Evolutionary conservation across 2,888 invertebrate genomes (phyloP), one percentile per base, ranked within the genome.

Genomic region (Trisateles emortualis): DNA sequence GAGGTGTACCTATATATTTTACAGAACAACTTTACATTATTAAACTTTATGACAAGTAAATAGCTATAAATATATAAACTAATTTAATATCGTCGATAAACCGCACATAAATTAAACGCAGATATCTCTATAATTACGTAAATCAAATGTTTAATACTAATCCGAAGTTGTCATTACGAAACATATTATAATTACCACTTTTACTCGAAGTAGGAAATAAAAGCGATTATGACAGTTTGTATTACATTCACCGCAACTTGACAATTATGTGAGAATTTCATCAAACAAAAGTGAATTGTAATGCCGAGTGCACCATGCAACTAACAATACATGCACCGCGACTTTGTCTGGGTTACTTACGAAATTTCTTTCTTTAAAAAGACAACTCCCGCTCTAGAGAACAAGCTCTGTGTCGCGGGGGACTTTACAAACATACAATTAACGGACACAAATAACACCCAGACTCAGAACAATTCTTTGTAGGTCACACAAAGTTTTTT

Each of bases 191-290:
- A 67, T 69, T 62, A 49, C 52, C 49, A 68, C 71, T 70, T 68
- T 70, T 70, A 70, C 71, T 52, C 41, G 53, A 45, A 52, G 61
- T 48, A 62, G 67, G 68, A 68, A 70, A 68, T 57, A 52, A 50
- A 52, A 49, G 29, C 45, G 58, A 64, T 71, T 60, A 68, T 67
- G 58, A 48, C 61, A 59, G 57, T 54, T 64, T 51, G 53, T 54
- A 68, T 68, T 59, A 62, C 64, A 58, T 54, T 70, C 70, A 59
- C 64, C 40, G 40, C 40, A 30, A 13, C 52, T 59, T 52, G 64
- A 60, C 65, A 66, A 61, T 69, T 62, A 64, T 69, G 64, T 61
- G 64, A 67, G 54, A 64, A 64, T 66, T 56, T 62, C 49, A 58
- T 62, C 44, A 63, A 68, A 66, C 62, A 62, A 62, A 68, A 55